Evolutionary conservation across 2,888 invertebrate species (phyloP).

Genomic region (Rhorus exstirpatorius): DNA sequence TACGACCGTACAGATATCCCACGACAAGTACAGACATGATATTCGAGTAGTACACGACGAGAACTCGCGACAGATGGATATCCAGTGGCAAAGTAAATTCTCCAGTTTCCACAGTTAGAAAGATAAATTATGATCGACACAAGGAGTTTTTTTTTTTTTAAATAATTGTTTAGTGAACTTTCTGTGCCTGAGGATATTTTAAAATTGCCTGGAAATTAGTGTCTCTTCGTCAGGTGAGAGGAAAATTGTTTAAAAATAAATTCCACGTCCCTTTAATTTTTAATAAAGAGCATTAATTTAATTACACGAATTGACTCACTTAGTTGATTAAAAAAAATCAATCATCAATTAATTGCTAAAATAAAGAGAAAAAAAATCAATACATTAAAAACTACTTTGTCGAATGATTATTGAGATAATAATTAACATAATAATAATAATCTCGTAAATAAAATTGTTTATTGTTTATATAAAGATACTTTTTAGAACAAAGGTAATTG

Average conservation of each 20-base stretch:
- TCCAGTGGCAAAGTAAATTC: conserved; percentile 36
- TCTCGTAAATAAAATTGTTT: too few relatives aligned
- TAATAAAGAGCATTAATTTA: too few relatives aligned
- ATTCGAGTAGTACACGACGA: conserved; percentile 47
- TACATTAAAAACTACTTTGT: too few relatives aligned
- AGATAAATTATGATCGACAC: not conserved
- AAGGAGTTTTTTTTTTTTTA: conserved; percentile 8
- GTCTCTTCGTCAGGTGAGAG: not conserved
- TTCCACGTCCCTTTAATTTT: not conserved
- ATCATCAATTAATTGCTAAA: too few relatives aligned
- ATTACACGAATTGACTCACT: too few relatives aligned
- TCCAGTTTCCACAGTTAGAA: conserved; percentile 28
- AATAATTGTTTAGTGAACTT: conserved; percentile 18
- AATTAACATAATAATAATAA: too few relatives aligned
- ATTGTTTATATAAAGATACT: too few relatives aligned
- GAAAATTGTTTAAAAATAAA: not conserved
- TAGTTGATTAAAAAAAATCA: too few relatives aligned
- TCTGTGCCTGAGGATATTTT: conserved; percentile 17
- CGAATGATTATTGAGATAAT: too few relatives aligned
- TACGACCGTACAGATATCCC: conserved; percentile 21
- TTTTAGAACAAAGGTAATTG: too few relatives aligned
- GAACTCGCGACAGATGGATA: conserved; percentile 44
- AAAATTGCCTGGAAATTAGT: not conserved
- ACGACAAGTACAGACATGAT: conserved; percentile 30
- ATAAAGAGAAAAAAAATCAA: too few relatives aligned